Base-by-base conservation (phyloP, 2,797 vertebrate genomes). In the Hippocampus kuda region DNA sequence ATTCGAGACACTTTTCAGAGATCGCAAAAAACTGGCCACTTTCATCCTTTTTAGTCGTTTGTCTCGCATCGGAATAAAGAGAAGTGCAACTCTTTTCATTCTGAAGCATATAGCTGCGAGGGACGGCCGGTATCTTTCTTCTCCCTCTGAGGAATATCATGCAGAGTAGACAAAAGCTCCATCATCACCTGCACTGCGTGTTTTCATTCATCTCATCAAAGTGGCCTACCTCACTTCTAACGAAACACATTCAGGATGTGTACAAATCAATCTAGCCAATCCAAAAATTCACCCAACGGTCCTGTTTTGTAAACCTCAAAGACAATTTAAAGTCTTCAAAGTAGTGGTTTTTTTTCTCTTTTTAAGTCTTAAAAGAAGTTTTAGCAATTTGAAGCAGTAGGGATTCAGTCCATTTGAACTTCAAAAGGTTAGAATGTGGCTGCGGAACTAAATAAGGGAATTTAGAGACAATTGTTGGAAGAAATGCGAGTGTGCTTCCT, bases 21-120 rank as follows among this genome's bases (percentile, higher is more conserved):
- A 71, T 73, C 69, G 66, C 46, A 75, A 75, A 77, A 74, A 74
- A 38, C 65, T 72, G 73, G 72, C 63, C 42, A 59, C 12, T 54
- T 57, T 84, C 78, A 79, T 79, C 54, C 69, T 71, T 78, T 62
- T 76, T 60, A 64, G 44, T 41, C 68, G 61, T 79, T 80, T 72
- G 74, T 77, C 57, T 70, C 54, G 77, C 64, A 61, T 75, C 69
- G 49, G 49, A 70, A 72, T 46, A 76, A 68, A 73, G 65, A 61
- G 51, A 71, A 67, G 16, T 63, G 75, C 73, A 73, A 63, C 59
- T 24, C 30, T 74, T 82, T 77, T 74, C 68, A 77, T 84, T 80
- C 73, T 65, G 70, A 44, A 61, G 68, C 42, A 73, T 75, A 77
- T 15, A 24, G 62, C 74, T 77, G 67, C 64, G 46, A 71, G 75